These are phyloP conservation scores for Daktulosphaira vitifoliae DNA, from an alignment of 1,140 invertebrate species.

Conservation along the genomic window DNA sequence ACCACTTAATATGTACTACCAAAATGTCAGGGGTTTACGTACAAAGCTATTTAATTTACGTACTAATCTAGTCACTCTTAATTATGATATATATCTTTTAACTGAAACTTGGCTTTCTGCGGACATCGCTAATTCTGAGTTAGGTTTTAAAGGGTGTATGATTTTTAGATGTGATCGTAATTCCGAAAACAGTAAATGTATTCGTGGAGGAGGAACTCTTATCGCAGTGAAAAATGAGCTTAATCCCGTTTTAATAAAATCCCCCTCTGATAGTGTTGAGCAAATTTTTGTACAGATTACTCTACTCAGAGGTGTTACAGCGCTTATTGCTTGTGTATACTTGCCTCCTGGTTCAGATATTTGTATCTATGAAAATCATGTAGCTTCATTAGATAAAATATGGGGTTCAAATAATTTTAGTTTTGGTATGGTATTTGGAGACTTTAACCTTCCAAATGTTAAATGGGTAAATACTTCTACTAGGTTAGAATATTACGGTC, in stretches of 20 bases:
- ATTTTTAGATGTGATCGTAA: no score
- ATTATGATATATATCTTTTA: no score
- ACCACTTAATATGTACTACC: no score
- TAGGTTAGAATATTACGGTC: no score
- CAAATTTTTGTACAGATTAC: neutral
- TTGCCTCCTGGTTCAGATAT: no score
- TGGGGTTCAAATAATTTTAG: neutral
- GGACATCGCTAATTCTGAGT: no score
- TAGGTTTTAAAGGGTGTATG: no score
- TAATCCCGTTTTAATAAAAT: neutral
- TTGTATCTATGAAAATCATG: neutral
- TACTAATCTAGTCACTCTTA: no score
- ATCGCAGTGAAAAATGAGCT: neutral
- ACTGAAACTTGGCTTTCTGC: no score
- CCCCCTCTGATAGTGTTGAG: neutral
- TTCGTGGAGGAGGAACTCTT: neutral
- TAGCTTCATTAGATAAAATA: neutral
- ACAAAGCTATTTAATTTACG: neutral
- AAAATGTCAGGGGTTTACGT: neutral
- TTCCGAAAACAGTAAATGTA: neutral
- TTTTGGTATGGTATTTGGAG: no score
- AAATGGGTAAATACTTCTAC: neutral
- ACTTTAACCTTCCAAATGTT: neutral
- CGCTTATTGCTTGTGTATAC: no score
- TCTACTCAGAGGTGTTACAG: neutral